Conservation (phyloP, 1,140 invertebrate species). For the Hesperophylax magnus region DNA sequence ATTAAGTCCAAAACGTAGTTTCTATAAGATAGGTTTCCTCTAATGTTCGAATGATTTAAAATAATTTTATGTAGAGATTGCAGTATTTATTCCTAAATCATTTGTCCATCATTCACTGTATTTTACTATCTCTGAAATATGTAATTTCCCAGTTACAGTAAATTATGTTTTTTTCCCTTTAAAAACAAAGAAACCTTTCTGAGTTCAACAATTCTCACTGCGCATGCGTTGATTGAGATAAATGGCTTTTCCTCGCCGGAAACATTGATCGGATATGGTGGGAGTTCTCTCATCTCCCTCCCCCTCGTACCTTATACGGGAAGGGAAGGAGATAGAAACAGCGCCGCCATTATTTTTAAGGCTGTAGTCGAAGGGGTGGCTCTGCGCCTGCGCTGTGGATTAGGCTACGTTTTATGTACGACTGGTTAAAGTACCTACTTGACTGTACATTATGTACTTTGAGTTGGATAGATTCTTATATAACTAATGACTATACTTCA, state of each 20-base stretch:
- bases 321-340: background rate
- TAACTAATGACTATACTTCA: background rate
- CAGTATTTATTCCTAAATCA: too few relatives aligned
- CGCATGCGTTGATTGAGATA: constrained; percentile 51
- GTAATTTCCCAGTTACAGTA: too few relatives aligned
- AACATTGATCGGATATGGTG: constrained; percentile 53
- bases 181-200: background rate
- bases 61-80: too few relatives aligned
- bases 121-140: too few relatives aligned
- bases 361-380: background rate
- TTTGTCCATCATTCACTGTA: too few relatives aligned
- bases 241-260: constrained; percentile 50
- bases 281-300: background rate
- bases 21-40: too few relatives aligned
- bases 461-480: too few relatives aligned
- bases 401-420: background rate
- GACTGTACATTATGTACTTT: too few relatives aligned
- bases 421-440: too few relatives aligned
- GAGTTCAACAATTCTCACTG: constrained; percentile 9
- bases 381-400: constrained; percentile 31
- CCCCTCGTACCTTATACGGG: background rate
- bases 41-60: too few relatives aligned
- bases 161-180: background rate
- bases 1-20: too few relatives aligned
- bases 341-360: constrained; percentile 39